Evolutionary conservation across 37 sponge, comb jelly and placozoan genomes (phyloP), one percentile per base, ranked within the genome.

Genomic region (Geodia barretti): DNA sequence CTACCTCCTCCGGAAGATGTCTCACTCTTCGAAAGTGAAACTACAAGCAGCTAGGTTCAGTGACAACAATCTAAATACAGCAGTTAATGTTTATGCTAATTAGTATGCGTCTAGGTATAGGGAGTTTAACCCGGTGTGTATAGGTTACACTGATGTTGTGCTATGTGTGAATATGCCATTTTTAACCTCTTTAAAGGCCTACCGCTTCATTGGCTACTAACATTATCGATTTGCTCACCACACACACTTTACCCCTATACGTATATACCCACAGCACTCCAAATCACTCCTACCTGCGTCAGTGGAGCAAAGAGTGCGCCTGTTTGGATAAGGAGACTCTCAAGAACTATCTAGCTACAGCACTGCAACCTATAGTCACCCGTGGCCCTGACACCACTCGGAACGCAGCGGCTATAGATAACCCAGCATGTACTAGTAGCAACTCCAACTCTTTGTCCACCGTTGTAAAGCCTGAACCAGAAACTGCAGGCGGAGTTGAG

Each of bases 1-100:
- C 58, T 47, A 62, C 64, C 17, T 54, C 2, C 64, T 92, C 17
- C 42, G 71, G 74, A 76, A 87, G 68, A 84, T 84, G 73, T 31
- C 72, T 5, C 85, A 88, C 43, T 72, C 79, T 3, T 34, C 77
- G 0, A 79, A 80, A 59, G 71, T 92, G 42, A 80, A 84, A 28
- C 82, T 92, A 0, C 85, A 92, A 41, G 84, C 86, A 21, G 82
- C 81, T n/a, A 84, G 85, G 94, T 90, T 39, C 5, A 39, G 0
- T 7, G n/a, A n/a, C n/a, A n/a, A n/a, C n/a, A n/a, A n/a, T n/a
- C n/a, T n/a, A n/a, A n/a, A n/a, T n/a, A n/a, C n/a, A n/a, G n/a
- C n/a, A n/a, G n/a, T n/a, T n/a, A n/a, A n/a, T n/a, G n/a, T n/a
- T n/a, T n/a, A n/a, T n/a, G n/a, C n/a, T n/a, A n/a, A n/a, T n/a